Percentiles rank a stretch among this genome's conserved stretches.
Evolutionary conservation across 2,113 vertebrate genomes (phyloP).

Genomic region (Phrynocephalus versicolor): DNA sequence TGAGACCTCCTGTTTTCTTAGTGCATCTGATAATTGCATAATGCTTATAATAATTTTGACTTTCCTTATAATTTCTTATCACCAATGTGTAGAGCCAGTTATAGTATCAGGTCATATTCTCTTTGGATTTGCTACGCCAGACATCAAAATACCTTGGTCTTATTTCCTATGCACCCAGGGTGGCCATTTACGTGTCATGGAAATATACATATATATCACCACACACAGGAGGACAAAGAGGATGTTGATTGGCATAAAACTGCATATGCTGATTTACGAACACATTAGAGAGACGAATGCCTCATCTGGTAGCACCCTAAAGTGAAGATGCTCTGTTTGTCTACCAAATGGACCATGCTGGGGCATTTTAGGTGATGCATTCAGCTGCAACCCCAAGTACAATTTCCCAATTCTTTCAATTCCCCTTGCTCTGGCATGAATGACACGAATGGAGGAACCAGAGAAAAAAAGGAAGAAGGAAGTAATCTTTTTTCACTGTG

Average conservation of each 20-base stretch:
- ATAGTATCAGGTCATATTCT: not conserved
- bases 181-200: no score
- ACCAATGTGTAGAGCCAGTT: not conserved
- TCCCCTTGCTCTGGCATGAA: not conserved
- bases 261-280: no score
- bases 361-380: not conserved
- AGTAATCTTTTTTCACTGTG: not conserved
- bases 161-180: not conserved
- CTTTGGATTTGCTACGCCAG: not conserved
- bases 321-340: not conserved
- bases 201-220: no score
- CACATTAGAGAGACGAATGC: no score
- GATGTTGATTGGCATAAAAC: no score
- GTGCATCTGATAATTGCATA: no score
- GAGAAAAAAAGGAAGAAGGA: not conserved
- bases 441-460: not conserved
- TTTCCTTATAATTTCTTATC: no score
- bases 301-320: no score
- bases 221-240: no score
- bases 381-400: not conserved
- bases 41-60: no score
- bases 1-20: no score
- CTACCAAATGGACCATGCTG: not conserved
- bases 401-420: not conserved
- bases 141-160: not conserved